Conservation (phyloP, 1,140 invertebrate species). For the Teleopsis dalmanni region DNA sequence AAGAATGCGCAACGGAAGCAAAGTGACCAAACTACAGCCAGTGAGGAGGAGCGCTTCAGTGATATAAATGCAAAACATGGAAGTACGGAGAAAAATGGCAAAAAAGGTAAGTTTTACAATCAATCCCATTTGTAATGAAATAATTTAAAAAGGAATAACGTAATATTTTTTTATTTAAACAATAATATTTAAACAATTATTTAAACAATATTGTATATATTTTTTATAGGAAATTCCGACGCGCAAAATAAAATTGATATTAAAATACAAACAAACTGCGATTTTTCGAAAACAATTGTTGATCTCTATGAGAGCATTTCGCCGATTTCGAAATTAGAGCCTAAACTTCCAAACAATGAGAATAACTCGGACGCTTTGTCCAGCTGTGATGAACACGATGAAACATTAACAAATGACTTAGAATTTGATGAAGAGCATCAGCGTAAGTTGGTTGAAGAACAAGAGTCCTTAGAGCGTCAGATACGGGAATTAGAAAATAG, state of each 20-base stretch:
- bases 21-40: background rate
- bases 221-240: too few relatives aligned
- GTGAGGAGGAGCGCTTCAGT: background rate
- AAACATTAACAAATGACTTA: constrained; percentile 30
- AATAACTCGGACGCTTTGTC: constrained; percentile 10
- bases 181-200: too few relatives aligned
- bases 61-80: too few relatives aligned
- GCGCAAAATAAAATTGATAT: constrained; percentile 42
- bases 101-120: too few relatives aligned
- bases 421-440: constrained; percentile 50
- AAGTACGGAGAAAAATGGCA: too few relatives aligned
- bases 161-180: too few relatives aligned
- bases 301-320: constrained; percentile 40
- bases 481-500: constrained; percentile 69
- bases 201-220: too few relatives aligned
- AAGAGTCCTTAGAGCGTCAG: constrained; percentile 71
- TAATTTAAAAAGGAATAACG: too few relatives aligned
- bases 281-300: constrained; percentile 40
- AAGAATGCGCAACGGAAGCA: constrained; percentile 35
- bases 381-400: constrained; percentile 39
- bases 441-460: constrained; percentile 65
- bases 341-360: constrained; percentile 6
- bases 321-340: too few relatives aligned
- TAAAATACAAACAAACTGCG: constrained; percentile 41
- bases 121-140: too few relatives aligned